Conservation (phyloP, 2,797 vertebrate species). For the Anguilla pacifica region DNA sequence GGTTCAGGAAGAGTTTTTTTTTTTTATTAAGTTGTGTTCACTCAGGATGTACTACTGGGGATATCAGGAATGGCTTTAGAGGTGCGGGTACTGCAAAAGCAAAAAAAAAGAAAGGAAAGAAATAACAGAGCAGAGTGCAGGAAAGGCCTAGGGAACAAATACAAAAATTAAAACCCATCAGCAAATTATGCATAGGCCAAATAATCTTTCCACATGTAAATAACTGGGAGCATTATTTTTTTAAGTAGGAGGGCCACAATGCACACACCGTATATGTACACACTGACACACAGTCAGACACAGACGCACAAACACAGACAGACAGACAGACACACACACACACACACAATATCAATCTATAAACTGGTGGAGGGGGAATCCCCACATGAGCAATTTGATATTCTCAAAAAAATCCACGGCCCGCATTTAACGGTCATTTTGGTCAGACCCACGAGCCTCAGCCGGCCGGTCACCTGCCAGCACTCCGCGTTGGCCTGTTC, state of each 20-base stretch:
- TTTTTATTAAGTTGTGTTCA: constrained; percentile 42
- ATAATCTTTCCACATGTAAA: constrained; percentile 24
- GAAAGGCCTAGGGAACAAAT: constrained; percentile 31
- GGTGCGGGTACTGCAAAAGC: constrained; percentile 18
- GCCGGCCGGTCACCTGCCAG: neutral
- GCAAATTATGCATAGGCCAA: constrained; percentile 35
- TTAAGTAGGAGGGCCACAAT: constrained; percentile 13
- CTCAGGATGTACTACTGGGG: constrained; percentile 62
- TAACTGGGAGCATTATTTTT: constrained; percentile 29
- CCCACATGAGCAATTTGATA: constrained; percentile 64
- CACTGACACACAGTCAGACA: neutral
- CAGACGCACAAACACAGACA: constrained; percentile 27
- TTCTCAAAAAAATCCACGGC: constrained; percentile 69
- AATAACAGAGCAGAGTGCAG: constrained; percentile 15
- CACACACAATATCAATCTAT: constrained; percentile 35
- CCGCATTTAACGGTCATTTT: constrained; percentile 29
- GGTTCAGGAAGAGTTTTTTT: constrained; percentile 63
- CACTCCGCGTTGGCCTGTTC: neutral
- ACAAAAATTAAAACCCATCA: constrained; percentile 23
- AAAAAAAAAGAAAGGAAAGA: neutral
- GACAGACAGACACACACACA: constrained; percentile 24
- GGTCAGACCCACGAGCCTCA: neutral
- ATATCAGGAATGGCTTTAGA: constrained; percentile 35
- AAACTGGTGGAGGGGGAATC: constrained; percentile 67
- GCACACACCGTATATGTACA: neutral